phyloP scores from a whole-genome alignment of 2,797 vertebrate genomes.

The Sardinella longiceps region DNA sequence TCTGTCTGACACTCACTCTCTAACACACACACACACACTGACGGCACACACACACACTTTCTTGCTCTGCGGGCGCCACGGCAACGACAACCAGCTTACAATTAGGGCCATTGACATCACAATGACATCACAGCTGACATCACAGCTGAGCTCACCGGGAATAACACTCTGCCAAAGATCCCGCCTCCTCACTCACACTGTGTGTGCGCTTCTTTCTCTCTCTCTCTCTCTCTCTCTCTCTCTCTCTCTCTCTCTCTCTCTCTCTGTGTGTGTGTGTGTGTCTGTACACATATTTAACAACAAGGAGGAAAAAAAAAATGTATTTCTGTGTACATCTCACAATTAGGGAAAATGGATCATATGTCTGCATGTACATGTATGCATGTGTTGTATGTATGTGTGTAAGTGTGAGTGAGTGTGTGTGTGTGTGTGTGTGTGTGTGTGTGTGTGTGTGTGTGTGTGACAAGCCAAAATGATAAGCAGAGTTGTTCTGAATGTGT shows the following conservation, averaged over 20 bases:
- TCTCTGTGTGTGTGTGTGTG: conserved; percentile 23
- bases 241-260: too few species aligned
- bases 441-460: neutral
- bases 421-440: conserved; percentile 22
- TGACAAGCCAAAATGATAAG: too few species aligned
- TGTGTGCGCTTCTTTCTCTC: too few species aligned
- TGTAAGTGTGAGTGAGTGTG: conserved; percentile 14
- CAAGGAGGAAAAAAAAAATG: too few species aligned
- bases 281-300: neutral
- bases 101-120: conserved; percentile 91
- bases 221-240: too few species aligned
- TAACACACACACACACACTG: neutral
- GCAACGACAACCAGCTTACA: conserved; percentile 83
- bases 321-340: too few species aligned
- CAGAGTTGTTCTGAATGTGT: neutral
- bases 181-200: conserved; percentile 40
- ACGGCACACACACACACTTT: conserved; percentile 30
- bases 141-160: conserved; percentile 74
- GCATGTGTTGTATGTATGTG: too few species aligned
- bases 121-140: conserved; percentile 89
- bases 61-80: conserved; percentile 66
- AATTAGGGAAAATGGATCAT: too few species aligned
- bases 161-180: conserved; percentile 79
- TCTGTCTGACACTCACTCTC: too few species aligned
- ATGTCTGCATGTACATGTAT: too few species aligned